Evolutionary conservation across 2,797 vertebrate genomes (phyloP).

Genomic region (Sarcophilus harrisii): DNA sequence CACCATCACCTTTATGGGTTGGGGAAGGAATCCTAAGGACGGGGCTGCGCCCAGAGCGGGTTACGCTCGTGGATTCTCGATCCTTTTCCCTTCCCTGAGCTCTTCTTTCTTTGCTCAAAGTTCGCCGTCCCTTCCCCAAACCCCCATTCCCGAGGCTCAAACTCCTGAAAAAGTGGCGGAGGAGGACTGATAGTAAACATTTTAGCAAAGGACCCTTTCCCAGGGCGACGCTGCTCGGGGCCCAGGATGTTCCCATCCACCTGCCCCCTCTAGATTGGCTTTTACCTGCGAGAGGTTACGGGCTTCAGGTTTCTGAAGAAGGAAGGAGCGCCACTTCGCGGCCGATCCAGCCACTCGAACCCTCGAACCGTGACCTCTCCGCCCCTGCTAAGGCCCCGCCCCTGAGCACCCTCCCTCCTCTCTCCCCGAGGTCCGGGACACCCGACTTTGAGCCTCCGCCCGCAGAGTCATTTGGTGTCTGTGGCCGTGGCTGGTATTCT

Average conservation of each 20-base stretch:
- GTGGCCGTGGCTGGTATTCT: slow-evolving; percentile 7
- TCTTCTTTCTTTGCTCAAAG: background rate
- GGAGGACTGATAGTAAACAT: background rate
- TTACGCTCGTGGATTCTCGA: background rate
- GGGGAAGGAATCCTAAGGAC: background rate
- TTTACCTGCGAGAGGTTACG: background rate
- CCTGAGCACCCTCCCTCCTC: slow-evolving; percentile 65
- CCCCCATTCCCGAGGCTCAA: background rate
- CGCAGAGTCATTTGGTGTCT: slow-evolving; percentile 10
- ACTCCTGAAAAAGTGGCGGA: background rate
- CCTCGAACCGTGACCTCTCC: slow-evolving; percentile 70
- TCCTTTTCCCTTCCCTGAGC: background rate
- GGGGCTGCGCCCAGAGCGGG: background rate
- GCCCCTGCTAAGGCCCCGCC: slow-evolving; percentile 74
- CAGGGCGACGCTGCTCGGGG: background rate
- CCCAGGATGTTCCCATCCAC: background rate
- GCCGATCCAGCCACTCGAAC: background rate
- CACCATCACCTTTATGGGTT: background rate
- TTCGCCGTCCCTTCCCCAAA: background rate
- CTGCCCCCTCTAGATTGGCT: background rate
- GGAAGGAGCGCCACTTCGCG: background rate
- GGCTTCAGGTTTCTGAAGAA: background rate
- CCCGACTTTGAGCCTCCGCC: slow-evolving; percentile 47
- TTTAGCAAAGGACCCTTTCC: background rate
- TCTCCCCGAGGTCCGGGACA: slow-evolving; percentile 13